phyloP scores from a whole-genome alignment of 30 jellyfish, hydroid and myxozoan species.

The Turritopsis rubra region DNA sequence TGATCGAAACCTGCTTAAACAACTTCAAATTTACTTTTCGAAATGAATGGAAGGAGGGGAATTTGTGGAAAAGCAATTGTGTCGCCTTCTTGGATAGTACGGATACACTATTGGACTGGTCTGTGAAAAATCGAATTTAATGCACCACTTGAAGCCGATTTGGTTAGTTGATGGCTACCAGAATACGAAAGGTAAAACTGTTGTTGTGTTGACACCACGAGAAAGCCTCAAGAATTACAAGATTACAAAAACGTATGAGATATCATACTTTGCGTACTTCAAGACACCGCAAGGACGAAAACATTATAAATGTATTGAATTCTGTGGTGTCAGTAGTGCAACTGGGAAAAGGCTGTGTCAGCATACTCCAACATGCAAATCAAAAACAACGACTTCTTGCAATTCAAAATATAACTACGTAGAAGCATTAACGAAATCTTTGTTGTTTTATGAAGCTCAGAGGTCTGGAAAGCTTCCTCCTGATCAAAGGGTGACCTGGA shows the following conservation, averaged over 20 bases:
- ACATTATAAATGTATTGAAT: constrained; percentile 10
- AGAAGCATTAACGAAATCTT: constrained; percentile 35
- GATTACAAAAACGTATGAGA: not conserved
- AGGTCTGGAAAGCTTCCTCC: constrained; percentile 69
- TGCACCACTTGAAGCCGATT: constrained; percentile 5
- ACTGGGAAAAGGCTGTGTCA: not conserved
- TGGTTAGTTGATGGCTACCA: constrained; percentile 3
- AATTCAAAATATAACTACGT: constrained; percentile 26
- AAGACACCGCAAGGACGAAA: not conserved
- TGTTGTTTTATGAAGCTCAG: constrained; percentile 63
- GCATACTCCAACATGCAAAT: not conserved
- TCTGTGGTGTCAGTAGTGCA: not conserved
- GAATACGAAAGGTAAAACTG: not conserved
- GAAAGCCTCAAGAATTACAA: not conserved
- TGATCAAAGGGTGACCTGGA: constrained; percentile 46
- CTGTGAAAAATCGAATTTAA: not conserved
- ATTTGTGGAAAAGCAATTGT: not conserved
- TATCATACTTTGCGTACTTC: constrained; percentile 1
- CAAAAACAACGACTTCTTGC: constrained; percentile 18
- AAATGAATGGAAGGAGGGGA: constrained; percentile 20
- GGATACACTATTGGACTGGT: not conserved
- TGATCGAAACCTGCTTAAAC: constrained; percentile 1
- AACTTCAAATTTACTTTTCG: not conserved
- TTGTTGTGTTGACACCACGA: constrained; percentile 4
- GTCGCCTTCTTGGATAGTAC: not conserved